phyloP scores from a whole-genome alignment of 1,140 invertebrate species.

The Holotrichia oblita region DNA sequence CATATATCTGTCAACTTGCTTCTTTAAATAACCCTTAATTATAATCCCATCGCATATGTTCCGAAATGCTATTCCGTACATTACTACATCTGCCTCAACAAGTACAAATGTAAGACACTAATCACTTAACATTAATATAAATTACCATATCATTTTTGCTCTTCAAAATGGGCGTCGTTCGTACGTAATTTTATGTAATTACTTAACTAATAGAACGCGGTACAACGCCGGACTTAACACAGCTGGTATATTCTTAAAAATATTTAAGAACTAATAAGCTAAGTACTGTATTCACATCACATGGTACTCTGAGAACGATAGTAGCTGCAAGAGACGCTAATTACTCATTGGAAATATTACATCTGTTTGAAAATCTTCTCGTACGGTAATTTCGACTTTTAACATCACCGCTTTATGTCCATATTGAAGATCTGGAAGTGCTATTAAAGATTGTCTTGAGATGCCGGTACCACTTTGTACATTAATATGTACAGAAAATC shows the following conservation, averaged over 20 bases:
- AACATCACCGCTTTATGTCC: neutral
- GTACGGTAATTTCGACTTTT: slow-evolving; percentile 6
- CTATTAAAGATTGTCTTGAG: neutral
- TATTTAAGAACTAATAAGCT: neutral
- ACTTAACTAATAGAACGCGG: neutral
- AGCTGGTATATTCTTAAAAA: neutral
- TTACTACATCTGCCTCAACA: slow-evolving; percentile 7
- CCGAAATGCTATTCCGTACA: neutral
- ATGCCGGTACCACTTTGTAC: neutral
- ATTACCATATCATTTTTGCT: neutral
- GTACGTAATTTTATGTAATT: neutral
- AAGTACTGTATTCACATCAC: neutral
- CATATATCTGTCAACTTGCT: neutral
- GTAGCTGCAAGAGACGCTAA: slow-evolving; percentile 5
- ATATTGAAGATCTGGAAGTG: neutral
- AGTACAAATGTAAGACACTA: slow-evolving; percentile 12
- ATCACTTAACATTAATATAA: slow-evolving; percentile 9
- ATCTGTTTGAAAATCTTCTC: slow-evolving; percentile 5
- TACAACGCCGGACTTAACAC: neutral
- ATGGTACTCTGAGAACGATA: neutral
- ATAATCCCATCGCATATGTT: slow-evolving; percentile 7
- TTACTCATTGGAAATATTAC: neutral
- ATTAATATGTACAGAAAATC: neutral
- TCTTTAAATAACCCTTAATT: neutral
- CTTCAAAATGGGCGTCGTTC: neutral